A percentile compares a stretch with the other conserved stretches of the same genome.
These are phyloP conservation scores for Tridacna gigas DNA, from an alignment of 2,888 invertebrate genomes.

Conservation along the genomic window DNA sequence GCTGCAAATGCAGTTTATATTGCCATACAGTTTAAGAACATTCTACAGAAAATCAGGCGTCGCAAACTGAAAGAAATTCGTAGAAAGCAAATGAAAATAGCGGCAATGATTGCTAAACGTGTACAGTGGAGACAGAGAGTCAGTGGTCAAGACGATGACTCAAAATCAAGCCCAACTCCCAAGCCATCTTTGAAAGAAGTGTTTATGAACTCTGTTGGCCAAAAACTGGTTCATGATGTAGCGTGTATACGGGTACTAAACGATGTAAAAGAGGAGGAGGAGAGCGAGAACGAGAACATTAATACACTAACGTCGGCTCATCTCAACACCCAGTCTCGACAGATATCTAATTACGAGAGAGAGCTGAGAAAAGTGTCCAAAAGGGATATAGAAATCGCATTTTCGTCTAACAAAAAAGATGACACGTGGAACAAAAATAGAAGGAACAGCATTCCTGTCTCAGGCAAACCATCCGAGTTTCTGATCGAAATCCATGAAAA, in stretches of 20 bases:
- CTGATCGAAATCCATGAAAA: constrained; percentile 56
- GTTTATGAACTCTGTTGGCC: constrained; percentile 60
- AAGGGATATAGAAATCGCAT: constrained; percentile 36
- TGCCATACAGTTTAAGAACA: constrained; percentile 57
- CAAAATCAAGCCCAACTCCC: constrained; percentile 25
- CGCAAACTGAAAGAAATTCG: constrained; percentile 42
- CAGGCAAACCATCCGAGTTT: constrained; percentile 46
- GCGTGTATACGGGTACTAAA: constrained; percentile 22
- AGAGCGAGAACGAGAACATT: constrained; percentile 4
- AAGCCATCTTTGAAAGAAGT: constrained; percentile 52
- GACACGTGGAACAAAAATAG: constrained; percentile 26
- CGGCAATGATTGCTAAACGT: constrained; percentile 49
- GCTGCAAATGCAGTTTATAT: constrained; percentile 61
- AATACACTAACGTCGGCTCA: background rate
- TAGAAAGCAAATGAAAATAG: constrained; percentile 36
- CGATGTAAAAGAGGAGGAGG: constrained; percentile 26
- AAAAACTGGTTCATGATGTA: constrained; percentile 54
- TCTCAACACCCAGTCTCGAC: background rate
- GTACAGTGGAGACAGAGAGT: constrained; percentile 37
- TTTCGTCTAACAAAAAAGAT: background rate
- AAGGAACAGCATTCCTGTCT: constrained; percentile 53
- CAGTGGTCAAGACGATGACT: constrained; percentile 25
- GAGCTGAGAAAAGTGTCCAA: constrained; percentile 44
- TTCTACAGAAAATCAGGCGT: constrained; percentile 52
- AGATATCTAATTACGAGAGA: constrained; percentile 25